phyloP scores from a whole-genome alignment of 2,113 vertebrate genomes.

The Sorex araneus region DNA sequence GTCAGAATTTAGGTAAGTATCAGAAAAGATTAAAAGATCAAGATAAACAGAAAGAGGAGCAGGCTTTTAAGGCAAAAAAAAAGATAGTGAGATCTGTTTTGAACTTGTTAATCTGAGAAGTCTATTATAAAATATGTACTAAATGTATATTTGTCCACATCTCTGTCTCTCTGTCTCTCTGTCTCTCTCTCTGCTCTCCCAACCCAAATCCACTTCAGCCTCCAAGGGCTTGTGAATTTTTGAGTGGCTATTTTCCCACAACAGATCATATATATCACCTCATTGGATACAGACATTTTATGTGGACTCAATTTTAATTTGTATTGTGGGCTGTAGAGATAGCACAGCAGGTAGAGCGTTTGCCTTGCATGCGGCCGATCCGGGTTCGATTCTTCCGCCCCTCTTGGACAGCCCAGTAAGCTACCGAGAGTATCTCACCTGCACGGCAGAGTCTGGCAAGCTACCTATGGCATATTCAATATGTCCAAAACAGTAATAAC shows the following conservation, averaged over 20 bases:
- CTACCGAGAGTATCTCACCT: no score
- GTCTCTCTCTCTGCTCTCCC: no score
- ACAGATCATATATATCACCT: background rate
- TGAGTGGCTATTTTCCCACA: slow-evolving; percentile 1
- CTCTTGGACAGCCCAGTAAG: no score
- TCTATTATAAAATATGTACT: background rate
- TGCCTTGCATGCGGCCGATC: no score
- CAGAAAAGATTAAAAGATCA: background rate
- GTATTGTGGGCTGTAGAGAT: no score
- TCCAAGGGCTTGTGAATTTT: background rate
- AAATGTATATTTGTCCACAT: background rate
- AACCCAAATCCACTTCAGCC: no score
- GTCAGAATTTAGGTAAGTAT: background rate
- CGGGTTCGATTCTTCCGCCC: no score
- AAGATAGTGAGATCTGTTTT: background rate
- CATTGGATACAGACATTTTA: background rate
- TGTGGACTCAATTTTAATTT: background rate
- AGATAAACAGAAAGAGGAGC: slow-evolving; percentile 22
- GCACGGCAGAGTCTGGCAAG: no score
- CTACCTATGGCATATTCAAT: no score
- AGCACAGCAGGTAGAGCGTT: no score
- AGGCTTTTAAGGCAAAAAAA: background rate
- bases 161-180: no score
- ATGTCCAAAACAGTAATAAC: no score
- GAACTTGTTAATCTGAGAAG: background rate